Conservation (phyloP, 2,888 invertebrate genomes). For the Masnerella sp. region DNA sequence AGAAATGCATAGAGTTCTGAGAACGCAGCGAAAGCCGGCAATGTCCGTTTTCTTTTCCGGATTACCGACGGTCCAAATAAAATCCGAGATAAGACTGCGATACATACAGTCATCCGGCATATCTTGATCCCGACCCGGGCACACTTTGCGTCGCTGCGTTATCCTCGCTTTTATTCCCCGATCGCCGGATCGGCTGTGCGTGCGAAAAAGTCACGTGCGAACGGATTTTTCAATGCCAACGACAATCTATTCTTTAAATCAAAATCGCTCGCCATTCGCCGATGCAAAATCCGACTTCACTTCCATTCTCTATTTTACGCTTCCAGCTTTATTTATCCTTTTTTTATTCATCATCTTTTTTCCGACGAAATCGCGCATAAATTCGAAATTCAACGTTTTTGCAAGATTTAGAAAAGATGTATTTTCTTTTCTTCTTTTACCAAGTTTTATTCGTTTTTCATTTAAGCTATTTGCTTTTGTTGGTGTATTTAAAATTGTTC, state of each 20-base stretch:
- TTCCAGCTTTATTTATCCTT: background rate
- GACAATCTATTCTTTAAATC: slow-evolving; percentile 42
- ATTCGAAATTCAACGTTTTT: too few species aligned
- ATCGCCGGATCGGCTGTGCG: slow-evolving; percentile 60
- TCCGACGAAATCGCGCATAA: background rate
- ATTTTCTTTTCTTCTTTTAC: too few species aligned
- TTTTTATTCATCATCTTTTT: background rate
- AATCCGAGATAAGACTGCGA: slow-evolving; percentile 64
- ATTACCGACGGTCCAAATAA: slow-evolving; percentile 63
- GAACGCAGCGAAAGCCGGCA: slow-evolving; percentile 62
- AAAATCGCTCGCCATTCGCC: slow-evolving; percentile 21
- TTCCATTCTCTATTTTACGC: background rate
- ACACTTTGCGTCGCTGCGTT: slow-evolving; percentile 42
- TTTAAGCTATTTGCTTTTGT: too few species aligned
- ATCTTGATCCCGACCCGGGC: slow-evolving; percentile 43
- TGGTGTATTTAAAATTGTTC: too few species aligned
- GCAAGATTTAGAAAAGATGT: too few species aligned
- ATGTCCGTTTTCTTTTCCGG: slow-evolving; percentile 61
- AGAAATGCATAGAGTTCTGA: slow-evolving; percentile 74
- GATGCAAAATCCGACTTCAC: background rate
- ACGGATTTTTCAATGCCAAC: slow-evolving; percentile 65
- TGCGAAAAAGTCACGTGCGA: slow-evolving; percentile 69
- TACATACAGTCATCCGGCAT: slow-evolving; percentile 37
- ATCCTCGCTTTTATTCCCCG: slow-evolving; percentile 44
- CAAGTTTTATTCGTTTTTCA: too few species aligned